Percentiles rank a stretch among this genome's conserved stretches.
These are phyloP conservation scores for Astreopora myriophthalma DNA, from an alignment of 64 coral and sea anemone species.

Conservation along the genomic window DNA sequence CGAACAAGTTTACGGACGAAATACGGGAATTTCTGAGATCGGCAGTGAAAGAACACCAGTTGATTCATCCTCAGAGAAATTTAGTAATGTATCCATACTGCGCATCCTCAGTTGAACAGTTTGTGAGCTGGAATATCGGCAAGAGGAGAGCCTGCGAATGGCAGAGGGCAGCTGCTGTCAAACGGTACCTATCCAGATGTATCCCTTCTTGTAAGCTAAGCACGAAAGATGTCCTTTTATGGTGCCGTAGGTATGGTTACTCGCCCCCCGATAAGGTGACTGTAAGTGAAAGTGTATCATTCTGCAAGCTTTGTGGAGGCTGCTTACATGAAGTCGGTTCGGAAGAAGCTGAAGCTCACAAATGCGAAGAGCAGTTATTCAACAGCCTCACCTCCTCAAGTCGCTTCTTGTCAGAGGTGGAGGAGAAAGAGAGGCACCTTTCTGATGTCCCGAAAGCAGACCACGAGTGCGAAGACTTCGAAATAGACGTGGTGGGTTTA, in stretches of 20 bases:
- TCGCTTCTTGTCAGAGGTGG: slow-evolving; percentile 43
- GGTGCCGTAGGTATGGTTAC: slow-evolving; percentile 80
- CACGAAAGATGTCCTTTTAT: slow-evolving; percentile 76
- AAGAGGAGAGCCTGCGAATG: slow-evolving; percentile 92
- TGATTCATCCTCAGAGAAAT: slow-evolving; percentile 69
- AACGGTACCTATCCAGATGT: slow-evolving; percentile 1
- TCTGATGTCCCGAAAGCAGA: slow-evolving; percentile 18
- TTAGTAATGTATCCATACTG: slow-evolving; percentile 50
- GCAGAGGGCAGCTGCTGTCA: slow-evolving; percentile 84
- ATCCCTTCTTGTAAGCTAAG: slow-evolving; percentile 32
- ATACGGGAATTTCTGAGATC: slow-evolving; percentile 24
- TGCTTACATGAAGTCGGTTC: not conserved
- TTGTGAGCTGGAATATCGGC: slow-evolving; percentile 73
- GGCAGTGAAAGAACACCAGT: slow-evolving; percentile 55
- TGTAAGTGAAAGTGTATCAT: not conserved
- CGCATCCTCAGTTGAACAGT: slow-evolving; percentile 69
- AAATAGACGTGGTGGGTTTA: slow-evolving; percentile 75
- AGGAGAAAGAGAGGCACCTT: slow-evolving; percentile 42
- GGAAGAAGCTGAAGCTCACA: slow-evolving; percentile 20
- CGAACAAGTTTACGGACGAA: slow-evolving; percentile 6
- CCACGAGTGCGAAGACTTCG: slow-evolving; percentile 39
- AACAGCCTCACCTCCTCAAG: slow-evolving; percentile 24
- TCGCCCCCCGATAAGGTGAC: slow-evolving; percentile 34
- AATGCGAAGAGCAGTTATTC: not conserved
- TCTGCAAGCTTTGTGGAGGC: slow-evolving; percentile 61